Conservation (phyloP, 2,888 invertebrate genomes). For the Drosophila setosimentum region DNA sequence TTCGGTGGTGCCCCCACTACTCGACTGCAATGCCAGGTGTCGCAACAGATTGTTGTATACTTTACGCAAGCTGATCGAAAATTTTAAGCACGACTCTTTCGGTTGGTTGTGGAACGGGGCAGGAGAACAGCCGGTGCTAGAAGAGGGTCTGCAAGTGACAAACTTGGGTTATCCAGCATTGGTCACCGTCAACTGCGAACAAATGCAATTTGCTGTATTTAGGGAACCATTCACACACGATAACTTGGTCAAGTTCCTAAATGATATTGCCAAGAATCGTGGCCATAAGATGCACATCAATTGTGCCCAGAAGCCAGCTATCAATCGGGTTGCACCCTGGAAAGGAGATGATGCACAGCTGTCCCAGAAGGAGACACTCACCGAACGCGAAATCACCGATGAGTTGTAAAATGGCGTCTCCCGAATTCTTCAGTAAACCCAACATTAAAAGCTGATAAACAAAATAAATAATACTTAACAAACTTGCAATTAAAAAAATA, state of each 20-base stretch:
- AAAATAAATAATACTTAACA: no score
- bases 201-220: not conserved
- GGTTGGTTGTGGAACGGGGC: conserved; percentile 28
- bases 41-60: conserved; percentile 1
- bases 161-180: not conserved
- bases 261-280: not conserved
- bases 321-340: not conserved
- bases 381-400: not conserved
- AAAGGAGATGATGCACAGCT: not conserved
- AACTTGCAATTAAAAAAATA: not conserved
- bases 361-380: no score
- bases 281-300: conserved; percentile 3
- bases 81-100: not conserved
- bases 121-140: conserved; percentile 4
- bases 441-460: not conserved
- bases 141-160: not conserved
- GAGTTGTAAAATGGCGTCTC: conserved; percentile 7
- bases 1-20: conserved; percentile 12
- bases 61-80: not conserved
- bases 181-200: conserved; percentile 12
- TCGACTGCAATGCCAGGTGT: conserved; percentile 12
- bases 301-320: conserved; percentile 1
- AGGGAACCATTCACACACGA: not conserved
- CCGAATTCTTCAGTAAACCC: not conserved
- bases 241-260: not conserved